phyloP scores from a whole-genome alignment of 2,888 invertebrate genomes.

The Orthonevra nobilis region DNA sequence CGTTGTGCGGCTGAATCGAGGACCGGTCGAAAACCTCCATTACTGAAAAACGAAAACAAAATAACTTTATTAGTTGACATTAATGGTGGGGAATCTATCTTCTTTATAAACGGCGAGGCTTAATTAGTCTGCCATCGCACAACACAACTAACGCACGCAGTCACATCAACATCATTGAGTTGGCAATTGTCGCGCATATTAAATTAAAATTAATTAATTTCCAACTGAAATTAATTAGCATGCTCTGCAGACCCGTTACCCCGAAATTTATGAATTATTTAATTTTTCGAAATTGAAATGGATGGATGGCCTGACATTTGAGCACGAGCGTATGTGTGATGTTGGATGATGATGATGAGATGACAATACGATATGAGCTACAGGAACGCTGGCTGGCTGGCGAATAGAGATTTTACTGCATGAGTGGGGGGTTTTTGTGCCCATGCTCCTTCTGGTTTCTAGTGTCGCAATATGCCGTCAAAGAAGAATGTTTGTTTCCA shows the following conservation, averaged over 20 bases:
- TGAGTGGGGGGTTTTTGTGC: too few relatives aligned
- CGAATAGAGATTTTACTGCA: constrained; percentile 43
- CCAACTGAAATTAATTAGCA: constrained; percentile 67
- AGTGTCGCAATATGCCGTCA: constrained; percentile 57
- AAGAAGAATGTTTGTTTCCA: constrained; percentile 62
- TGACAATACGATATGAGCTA: not conserved
- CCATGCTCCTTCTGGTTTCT: too few relatives aligned
- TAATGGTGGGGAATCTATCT: too few relatives aligned
- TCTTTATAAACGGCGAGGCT: constrained; percentile 58
- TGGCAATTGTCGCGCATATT: constrained; percentile 70
- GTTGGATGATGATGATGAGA: constrained; percentile 1
- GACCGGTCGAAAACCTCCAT: constrained; percentile 83
- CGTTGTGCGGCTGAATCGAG: constrained; percentile 79
- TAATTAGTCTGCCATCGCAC: constrained; percentile 57
- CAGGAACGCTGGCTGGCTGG: constrained; percentile 17
- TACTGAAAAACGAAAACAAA: constrained; percentile 81
- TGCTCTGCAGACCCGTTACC: constrained; percentile 58
- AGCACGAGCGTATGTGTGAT: too few relatives aligned
- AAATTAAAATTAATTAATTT: constrained; percentile 70
- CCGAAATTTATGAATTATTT: constrained; percentile 66
- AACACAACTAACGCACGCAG: constrained; percentile 45
- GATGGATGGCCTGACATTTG: constrained; percentile 53
- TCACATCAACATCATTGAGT: constrained; percentile 63
- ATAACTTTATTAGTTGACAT: constrained; percentile 66
- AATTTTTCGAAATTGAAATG: constrained; percentile 67